Percentiles rank a stretch among this genome's conserved stretches.
Conservation (phyloP, 2,888 invertebrate species). For the Andrena praecox region DNA sequence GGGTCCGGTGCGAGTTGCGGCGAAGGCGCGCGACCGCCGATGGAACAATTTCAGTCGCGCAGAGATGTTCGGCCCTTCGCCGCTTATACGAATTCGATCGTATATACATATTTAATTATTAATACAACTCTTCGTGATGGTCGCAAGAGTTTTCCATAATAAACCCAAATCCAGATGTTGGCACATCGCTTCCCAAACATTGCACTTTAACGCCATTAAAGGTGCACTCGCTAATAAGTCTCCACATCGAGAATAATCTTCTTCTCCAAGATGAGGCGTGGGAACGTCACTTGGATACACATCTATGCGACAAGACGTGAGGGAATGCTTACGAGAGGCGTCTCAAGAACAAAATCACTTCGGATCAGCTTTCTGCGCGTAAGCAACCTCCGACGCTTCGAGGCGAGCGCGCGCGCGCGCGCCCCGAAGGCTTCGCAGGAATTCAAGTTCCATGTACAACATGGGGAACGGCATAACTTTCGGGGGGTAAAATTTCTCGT, state of each 20-base stretch:
- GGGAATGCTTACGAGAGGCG: conserved; percentile 39
- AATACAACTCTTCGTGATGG: conserved; percentile 34
- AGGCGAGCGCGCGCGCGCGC: too few species aligned
- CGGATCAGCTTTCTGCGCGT: conserved; percentile 23
- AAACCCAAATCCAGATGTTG: conserved; percentile 64
- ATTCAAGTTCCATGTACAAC: conserved; percentile 32
- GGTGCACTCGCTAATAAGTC: conserved; percentile 38
- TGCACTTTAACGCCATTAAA: conserved; percentile 58
- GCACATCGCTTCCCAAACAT: conserved; percentile 45
- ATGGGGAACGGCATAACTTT: conserved; percentile 23
- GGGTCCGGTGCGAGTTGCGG: conserved; percentile 46
- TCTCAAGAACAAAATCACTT: conserved; percentile 51
- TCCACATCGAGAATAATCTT: conserved; percentile 42
- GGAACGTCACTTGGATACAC: conserved; percentile 60
- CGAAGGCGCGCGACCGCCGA: conserved; percentile 51
- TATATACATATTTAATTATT: conserved; percentile 44
- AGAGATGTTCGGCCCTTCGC: conserved; percentile 58
- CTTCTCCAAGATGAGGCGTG: conserved; percentile 49
- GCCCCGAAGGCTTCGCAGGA: background rate
- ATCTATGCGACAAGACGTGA: conserved; percentile 57
- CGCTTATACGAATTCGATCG: conserved; percentile 60
- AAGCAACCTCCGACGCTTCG: conserved; percentile 18
- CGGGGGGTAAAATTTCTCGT: conserved; percentile 29
- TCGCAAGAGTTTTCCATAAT: conserved; percentile 18
- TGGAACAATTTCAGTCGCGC: conserved; percentile 14